Conservation (phyloP, 1,140 invertebrate species). For the Papilio polytes region DNA sequence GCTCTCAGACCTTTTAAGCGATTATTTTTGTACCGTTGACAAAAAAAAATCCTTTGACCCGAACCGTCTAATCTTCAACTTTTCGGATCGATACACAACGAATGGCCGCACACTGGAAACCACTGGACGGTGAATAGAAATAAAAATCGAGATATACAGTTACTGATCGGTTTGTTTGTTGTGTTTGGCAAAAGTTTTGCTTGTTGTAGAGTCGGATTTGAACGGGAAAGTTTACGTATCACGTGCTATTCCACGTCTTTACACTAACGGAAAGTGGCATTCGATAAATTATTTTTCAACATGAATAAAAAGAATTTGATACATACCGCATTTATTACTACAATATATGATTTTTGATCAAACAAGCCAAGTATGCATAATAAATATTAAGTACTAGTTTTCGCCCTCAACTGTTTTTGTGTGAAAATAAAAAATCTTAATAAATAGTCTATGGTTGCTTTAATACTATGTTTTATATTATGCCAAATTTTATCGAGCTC, state of each 20-base stretch:
- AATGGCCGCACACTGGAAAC: constrained; percentile 57
- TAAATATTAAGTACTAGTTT: too few species aligned
- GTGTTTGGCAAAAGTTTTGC: constrained; percentile 60
- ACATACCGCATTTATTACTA: too few species aligned
- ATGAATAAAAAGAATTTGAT: neutral
- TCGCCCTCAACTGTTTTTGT: too few species aligned
- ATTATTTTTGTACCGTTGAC: constrained; percentile 36
- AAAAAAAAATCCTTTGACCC: constrained; percentile 57
- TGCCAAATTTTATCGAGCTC: too few species aligned
- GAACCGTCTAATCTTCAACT: constrained; percentile 49
- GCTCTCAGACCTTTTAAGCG: constrained; percentile 28
- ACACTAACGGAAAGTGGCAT: neutral
- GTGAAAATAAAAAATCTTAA: too few species aligned
- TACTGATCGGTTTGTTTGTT: constrained; percentile 68
- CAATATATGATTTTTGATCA: neutral
- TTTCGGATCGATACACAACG: constrained; percentile 61
- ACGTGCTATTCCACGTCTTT: constrained; percentile 1
- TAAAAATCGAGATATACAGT: constrained; percentile 70
- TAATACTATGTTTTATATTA: too few species aligned
- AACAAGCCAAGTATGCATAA: neutral
- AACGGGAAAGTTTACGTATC: constrained; percentile 8
- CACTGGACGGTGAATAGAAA: constrained; percentile 60
- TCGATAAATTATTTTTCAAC: neutral
- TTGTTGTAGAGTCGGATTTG: constrained; percentile 51
- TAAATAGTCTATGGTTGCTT: too few species aligned